Base-by-base conservation (phyloP, 2,113 vertebrate species). In the Entosphenus tridentatus region DNA sequence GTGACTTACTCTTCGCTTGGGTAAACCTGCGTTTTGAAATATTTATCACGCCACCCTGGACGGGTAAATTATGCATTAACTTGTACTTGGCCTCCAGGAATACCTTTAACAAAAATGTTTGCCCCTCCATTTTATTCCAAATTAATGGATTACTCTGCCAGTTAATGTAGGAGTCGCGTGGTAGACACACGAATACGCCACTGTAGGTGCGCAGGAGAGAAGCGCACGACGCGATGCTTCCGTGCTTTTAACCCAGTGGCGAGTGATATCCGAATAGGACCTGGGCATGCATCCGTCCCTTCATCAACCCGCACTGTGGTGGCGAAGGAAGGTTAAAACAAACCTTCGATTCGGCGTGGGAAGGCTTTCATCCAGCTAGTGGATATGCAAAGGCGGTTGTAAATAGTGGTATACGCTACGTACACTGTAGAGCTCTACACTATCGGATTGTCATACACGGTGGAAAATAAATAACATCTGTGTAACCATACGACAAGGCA, bases 21-120 rank as follows among this genome's bases (percentile, higher is more conserved):
- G 21, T 65, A 65, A 65, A n/a, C 21, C 62, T 21, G 21, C 62
- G n/a, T 9, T 65, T 65, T 65, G 62, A 65, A 65, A 65, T 65
- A 65, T 65, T 65, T 65, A 65, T 65, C 62, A 65, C 62, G 10
- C 10, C 21, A 21, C 62, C 62, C n/a, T 65, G 62, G n/a, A 16
- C 21, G 62, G 62, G n/a, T 65, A 65, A 65, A 65, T 65, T 65
- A 65, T 65, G 62, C 62, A 65, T 65, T 65, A 65, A 65, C 62
- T 21, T 21, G 62, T 65, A 11, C 62, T 65, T 65, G 21, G 62
- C 62, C 62, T 16, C 21, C 21, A 21, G 62, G 21, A 16, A 21
- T 16, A 21, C 62, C n/a, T 65, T 9, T 8, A 9, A 21, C 62
- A 65, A 65, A 65, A 16, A 11, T 11, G 62, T 65, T n/a, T 65